Conservation (phyloP, 2,113 vertebrate species). For the Sigmodon hispidus region DNA sequence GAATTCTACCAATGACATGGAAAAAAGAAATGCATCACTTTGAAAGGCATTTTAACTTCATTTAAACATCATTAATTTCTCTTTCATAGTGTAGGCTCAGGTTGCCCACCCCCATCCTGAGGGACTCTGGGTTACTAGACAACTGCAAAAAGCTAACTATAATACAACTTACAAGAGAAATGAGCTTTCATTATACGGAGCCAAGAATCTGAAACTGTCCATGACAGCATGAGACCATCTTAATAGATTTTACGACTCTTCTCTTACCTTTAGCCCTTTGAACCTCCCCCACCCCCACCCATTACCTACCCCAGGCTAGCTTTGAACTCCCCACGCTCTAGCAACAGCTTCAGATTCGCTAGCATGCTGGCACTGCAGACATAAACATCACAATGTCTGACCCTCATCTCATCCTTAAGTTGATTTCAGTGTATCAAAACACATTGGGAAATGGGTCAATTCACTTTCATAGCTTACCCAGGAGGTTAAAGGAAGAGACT, state of each 20-base stretch:
- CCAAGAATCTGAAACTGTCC: not conserved
- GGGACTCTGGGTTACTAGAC: not conserved
- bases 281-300: too few relatives aligned
- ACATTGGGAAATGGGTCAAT: not conserved
- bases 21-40: not conserved
- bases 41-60: not conserved
- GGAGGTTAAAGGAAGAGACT: not conserved
- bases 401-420: constrained; percentile 7
- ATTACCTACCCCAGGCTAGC: too few relatives aligned
- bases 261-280: constrained; percentile 26
- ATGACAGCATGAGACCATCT: not conserved
- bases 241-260: not conserved
- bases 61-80: not conserved
- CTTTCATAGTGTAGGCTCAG: not conserved
- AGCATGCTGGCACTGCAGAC: not conserved
- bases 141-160: not conserved
- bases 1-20: not conserved
- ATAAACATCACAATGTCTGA: accelerated
- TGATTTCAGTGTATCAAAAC: constrained; percentile 41
- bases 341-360: not conserved
- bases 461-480: constrained; percentile 12
- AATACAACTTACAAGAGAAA: constrained; percentile 1
- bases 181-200: not conserved
- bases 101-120: not conserved
- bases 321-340: not conserved